A percentile compares a stretch with the other conserved stretches of the same genome.
Conservation (phyloP, 2,888 invertebrate genomes). For the Metalampra italica region DNA sequence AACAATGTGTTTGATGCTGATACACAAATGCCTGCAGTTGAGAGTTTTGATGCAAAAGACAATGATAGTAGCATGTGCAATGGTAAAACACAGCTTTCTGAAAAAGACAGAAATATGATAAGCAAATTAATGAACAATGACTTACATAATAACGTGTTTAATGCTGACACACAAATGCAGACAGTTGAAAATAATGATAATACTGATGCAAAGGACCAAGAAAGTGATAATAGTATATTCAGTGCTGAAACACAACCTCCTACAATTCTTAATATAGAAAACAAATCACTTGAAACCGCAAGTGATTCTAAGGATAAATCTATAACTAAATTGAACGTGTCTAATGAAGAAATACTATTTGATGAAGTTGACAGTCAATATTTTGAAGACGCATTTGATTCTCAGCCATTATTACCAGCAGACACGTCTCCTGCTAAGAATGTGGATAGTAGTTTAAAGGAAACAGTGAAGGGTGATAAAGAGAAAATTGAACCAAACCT, state of each 20-base stretch:
- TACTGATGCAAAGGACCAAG: not conserved
- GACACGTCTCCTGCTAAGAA: conserved; percentile 20
- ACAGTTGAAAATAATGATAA: not conserved
- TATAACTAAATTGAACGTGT: conserved; percentile 28
- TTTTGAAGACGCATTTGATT: conserved; percentile 41
- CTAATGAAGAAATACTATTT: conserved; percentile 53
- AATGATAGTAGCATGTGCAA: conserved; percentile 18
- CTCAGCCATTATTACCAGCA: conserved; percentile 48
- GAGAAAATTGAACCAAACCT: conserved; percentile 25
- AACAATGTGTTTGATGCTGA: conserved; percentile 24
- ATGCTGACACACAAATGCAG: conserved; percentile 24
- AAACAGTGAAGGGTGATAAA: conserved; percentile 9
- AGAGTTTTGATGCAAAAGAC: no score
- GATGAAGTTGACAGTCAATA: conserved; percentile 45
- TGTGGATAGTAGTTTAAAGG: conserved; percentile 1
- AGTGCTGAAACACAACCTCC: conserved; percentile 37
- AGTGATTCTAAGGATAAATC: not conserved
- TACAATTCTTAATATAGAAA: conserved; percentile 11
- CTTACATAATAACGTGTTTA: conserved; percentile 14
- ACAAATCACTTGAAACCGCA: not conserved
- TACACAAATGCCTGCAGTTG: conserved; percentile 15
- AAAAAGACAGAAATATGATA: not conserved
- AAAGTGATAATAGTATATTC: not conserved
- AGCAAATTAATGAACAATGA: not conserved
- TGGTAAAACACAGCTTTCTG: conserved; percentile 25